phyloP scores from a whole-genome alignment of 2,888 invertebrate genomes.

The Drosophila melanosoma region DNA sequence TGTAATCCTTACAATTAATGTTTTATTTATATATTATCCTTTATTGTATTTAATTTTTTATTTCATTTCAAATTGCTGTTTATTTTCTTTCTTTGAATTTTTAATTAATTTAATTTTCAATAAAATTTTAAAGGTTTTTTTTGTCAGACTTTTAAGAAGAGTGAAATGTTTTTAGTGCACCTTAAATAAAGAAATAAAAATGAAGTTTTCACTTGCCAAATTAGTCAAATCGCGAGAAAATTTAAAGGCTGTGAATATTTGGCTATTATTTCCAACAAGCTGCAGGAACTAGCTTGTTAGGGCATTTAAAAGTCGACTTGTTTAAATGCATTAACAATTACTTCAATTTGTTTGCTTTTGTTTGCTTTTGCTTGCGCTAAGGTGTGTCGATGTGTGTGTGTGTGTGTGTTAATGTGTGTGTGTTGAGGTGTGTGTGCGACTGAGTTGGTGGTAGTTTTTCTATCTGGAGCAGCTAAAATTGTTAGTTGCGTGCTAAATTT shows the following conservation, averaged over 20 bases:
- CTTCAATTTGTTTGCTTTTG: constrained; percentile 41
- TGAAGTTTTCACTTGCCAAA: background rate
- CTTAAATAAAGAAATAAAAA: background rate
- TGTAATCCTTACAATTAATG: accelerated
- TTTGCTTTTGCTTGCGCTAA: constrained; percentile 22
- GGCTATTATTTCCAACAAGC: background rate
- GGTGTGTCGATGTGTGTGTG: constrained; percentile 45
- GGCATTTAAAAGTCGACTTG: constrained; percentile 10
- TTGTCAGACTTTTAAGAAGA: background rate
- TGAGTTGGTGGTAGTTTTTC: constrained; percentile 37
- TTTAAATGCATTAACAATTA: constrained; percentile 5
- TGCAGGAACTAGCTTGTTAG: background rate
- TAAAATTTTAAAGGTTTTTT: background rate
- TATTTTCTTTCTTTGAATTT: background rate
- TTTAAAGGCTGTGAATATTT: background rate
- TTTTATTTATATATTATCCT: background rate
- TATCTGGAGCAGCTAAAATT: constrained; percentile 80
- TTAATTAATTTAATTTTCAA: background rate
- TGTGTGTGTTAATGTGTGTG: constrained; percentile 21
- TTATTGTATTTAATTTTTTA: background rate
- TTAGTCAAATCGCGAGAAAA: background rate
- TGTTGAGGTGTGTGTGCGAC: constrained; percentile 29
- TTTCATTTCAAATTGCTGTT: background rate
- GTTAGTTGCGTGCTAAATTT: constrained; percentile 79
- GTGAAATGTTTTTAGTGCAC: background rate